phyloP scores from a whole-genome alignment of 1,140 invertebrate species.

The Pogonomyrmex barbatus region DNA sequence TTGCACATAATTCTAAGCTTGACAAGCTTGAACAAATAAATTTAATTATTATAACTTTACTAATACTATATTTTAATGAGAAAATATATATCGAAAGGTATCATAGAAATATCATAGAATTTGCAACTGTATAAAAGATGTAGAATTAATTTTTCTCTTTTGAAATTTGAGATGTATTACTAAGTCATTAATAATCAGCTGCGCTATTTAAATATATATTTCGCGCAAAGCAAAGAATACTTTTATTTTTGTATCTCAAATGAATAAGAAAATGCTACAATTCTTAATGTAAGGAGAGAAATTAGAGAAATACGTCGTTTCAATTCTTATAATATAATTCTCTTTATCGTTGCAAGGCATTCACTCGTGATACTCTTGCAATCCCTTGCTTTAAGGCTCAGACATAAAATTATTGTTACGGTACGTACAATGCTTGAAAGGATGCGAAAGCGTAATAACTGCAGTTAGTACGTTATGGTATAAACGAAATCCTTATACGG shows the following conservation, averaged over 20 bases:
- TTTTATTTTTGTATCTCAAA: conserved; percentile 29
- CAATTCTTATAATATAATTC: conserved; percentile 44
- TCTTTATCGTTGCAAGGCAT: conserved; percentile 46
- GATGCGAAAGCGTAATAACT: conserved; percentile 44
- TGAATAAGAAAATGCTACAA: background rate
- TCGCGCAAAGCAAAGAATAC: background rate
- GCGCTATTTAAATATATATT: background rate
- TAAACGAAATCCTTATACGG: conserved; percentile 52
- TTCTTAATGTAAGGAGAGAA: conserved; percentile 43
- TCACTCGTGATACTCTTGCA: conserved; percentile 28
- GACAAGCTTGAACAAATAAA: background rate
- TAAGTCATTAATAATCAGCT: background rate
- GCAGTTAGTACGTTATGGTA: conserved; percentile 16
- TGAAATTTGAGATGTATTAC: background rate
- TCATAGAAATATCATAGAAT: background rate
- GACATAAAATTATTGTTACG: conserved; percentile 62
- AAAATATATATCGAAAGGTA: background rate
- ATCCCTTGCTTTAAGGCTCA: conserved; percentile 38
- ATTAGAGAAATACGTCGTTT: conserved; percentile 36
- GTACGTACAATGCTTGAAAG: conserved; percentile 24
- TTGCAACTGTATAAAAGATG: background rate
- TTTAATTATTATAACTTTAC: background rate
- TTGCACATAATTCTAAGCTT: background rate
- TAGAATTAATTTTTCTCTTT: background rate
- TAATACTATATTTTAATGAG: background rate